A percentile compares a stretch with the other conserved stretches of the same genome.
Evolutionary conservation across 2,797 vertebrate species (phyloP).

Genomic region (Rhynchotus rufescens): DNA sequence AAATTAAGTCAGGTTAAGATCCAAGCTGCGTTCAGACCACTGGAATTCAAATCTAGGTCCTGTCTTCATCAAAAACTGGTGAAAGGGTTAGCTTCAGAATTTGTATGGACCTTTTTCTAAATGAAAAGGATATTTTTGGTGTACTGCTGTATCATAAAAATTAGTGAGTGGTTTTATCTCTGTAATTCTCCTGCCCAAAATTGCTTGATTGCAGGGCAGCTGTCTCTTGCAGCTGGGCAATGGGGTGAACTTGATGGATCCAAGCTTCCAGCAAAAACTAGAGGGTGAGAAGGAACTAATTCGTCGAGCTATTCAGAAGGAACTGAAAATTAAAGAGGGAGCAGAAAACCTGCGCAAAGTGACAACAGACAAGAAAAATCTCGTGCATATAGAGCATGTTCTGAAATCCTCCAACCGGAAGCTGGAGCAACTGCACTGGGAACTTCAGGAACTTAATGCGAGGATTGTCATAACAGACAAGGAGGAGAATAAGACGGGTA

Average conservation of each 20-base stretch:
- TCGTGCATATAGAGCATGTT: conserved; percentile 89
- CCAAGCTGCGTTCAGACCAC: background rate
- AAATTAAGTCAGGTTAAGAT: background rate
- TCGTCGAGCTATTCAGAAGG: conserved; percentile 91
- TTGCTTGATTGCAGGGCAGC: conserved; percentile 68
- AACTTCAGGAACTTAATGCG: conserved; percentile 91
- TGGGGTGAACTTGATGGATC: conserved; percentile 83
- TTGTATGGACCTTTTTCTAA: background rate
- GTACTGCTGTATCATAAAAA: background rate
- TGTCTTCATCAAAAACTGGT: background rate
- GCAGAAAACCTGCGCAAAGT: conserved; percentile 90
- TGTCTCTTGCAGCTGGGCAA: conserved; percentile 76
- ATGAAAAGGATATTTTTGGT: background rate
- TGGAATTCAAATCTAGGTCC: background rate
- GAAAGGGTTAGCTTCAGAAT: background rate
- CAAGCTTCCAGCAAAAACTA: conserved; percentile 87
- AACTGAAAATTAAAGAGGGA: conserved; percentile 96
- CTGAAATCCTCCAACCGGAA: conserved; percentile 90
- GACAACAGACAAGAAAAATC: conserved; percentile 89
- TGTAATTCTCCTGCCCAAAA: background rate
- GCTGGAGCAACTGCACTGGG: conserved; percentile 87
- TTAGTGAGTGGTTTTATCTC: background rate
- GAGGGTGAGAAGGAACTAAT: conserved; percentile 87
- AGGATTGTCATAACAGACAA: conserved; percentile 85
- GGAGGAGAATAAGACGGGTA: conserved; percentile 62